Evolutionary conservation across 2,113 vertebrate species (phyloP).

Genomic region (Symphodus melops): DNA sequence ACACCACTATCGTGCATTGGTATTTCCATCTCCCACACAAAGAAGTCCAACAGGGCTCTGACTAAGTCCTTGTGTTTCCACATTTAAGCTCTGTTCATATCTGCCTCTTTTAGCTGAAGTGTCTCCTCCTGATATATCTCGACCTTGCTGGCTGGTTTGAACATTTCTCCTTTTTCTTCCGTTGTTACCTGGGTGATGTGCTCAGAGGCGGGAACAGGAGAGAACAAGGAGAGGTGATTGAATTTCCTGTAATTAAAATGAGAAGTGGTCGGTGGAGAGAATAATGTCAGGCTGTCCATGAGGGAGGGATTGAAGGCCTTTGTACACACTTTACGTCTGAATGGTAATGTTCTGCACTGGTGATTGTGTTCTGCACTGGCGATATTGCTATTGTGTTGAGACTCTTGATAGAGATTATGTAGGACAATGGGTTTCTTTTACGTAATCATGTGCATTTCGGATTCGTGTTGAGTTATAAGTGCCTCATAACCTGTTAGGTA

Average conservation of each 20-base stretch:
- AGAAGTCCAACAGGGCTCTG: not conserved
- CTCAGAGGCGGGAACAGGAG: constrained; percentile 37
- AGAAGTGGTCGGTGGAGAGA: constrained; percentile 65
- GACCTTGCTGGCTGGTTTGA: constrained; percentile 31
- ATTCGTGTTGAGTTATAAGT: too few species aligned
- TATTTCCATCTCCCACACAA: too few species aligned
- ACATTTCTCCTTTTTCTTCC: constrained; percentile 64
- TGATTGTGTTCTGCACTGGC: constrained; percentile 33
- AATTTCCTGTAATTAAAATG: constrained; percentile 81
- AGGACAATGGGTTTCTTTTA: constrained; percentile 11
- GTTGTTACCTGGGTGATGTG: constrained; percentile 77
- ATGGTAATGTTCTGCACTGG: constrained; percentile 40
- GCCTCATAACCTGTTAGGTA: too few species aligned
- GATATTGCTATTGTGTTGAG: constrained; percentile 30
- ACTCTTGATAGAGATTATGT: constrained; percentile 24
- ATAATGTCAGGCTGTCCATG: constrained; percentile 71
- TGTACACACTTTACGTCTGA: constrained; percentile 53
- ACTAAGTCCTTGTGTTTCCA: not conserved
- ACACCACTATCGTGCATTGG: too few species aligned
- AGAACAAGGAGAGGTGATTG: constrained; percentile 62
- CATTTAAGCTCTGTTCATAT: not conserved
- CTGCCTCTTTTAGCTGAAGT: constrained; percentile 12
- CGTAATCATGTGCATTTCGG: not conserved
- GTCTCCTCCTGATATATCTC: constrained; percentile 3
- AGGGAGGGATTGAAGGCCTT: constrained; percentile 36